phyloP scores from a whole-genome alignment of 2,797 vertebrate species.

The Pangasius krempfi region DNA sequence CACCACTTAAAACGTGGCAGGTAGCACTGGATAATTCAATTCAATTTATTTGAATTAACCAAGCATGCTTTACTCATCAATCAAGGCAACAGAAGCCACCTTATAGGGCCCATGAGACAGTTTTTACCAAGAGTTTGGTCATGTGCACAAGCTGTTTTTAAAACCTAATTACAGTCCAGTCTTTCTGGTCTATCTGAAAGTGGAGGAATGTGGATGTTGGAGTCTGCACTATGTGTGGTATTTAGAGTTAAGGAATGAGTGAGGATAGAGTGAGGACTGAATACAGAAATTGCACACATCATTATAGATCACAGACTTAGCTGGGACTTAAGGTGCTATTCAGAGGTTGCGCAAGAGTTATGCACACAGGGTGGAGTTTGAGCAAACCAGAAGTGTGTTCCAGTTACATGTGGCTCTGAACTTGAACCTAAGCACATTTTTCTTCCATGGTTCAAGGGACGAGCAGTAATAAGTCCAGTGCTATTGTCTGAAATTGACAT shows the following conservation, averaged over 20 bases:
- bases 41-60: slow-evolving; percentile 11
- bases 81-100: not conserved
- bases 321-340: not conserved
- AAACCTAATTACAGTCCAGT: not conserved
- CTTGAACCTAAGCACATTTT: not conserved
- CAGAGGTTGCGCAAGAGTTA: not conserved
- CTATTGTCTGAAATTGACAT: not conserved
- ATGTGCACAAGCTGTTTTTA: not conserved
- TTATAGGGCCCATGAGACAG: not conserved
- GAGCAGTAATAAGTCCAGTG: not conserved
- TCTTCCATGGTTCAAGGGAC: not conserved
- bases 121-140: slow-evolving; percentile 1
- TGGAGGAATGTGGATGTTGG: not conserved
- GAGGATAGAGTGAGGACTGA: not conserved
- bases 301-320: not conserved
- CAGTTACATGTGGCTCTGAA: not conserved
- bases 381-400: not conserved
- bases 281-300: not conserved
- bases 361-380: not conserved
- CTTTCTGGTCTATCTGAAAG: not conserved
- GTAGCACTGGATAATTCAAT: slow-evolving; percentile 13
- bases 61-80: slow-evolving; percentile 33
- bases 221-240: not conserved
- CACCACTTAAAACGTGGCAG: not conserved
- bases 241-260: not conserved